Evolutionary conservation across 2,888 invertebrate species (phyloP).

Genomic region (Marasmarcha lunaedactyla): DNA sequence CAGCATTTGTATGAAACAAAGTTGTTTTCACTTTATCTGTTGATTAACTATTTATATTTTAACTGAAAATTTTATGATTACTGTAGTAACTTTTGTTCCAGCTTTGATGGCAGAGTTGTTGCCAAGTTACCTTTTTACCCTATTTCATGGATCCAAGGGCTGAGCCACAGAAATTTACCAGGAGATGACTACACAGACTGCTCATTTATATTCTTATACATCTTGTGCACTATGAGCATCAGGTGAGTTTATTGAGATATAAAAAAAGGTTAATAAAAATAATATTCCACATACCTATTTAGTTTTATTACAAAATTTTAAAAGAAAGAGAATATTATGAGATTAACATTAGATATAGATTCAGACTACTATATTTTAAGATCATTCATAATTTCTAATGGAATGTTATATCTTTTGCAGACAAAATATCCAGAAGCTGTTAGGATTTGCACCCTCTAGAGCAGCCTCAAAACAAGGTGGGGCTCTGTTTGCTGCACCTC

Average conservation of each 20-base stretch:
- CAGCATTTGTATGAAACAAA: too few species aligned
- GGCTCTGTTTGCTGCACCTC: conserved; percentile 84
- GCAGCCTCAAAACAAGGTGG: conserved; percentile 96
- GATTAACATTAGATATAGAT: too few species aligned
- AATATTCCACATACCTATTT: too few species aligned
- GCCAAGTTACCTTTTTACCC: conserved; percentile 97
- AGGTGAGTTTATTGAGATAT: conserved; percentile 80
- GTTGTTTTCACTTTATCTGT: too few species aligned
- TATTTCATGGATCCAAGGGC: conserved; percentile 95
- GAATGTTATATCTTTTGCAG: conserved; percentile 64
- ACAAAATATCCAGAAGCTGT: conserved; percentile 96
- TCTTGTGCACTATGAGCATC: conserved; percentile 99
- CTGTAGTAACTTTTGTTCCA: conserved; percentile 54
- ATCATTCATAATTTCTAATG: too few species aligned
- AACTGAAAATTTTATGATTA: too few species aligned
- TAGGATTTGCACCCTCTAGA: conserved; percentile 97
- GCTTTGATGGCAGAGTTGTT: conserved; percentile 97
- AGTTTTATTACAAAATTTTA: too few species aligned
- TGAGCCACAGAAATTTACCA: conserved; percentile 95
- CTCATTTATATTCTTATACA: conserved; percentile 98
- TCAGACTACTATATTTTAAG: too few species aligned
- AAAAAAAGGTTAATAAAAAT: too few species aligned
- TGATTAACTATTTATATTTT: too few species aligned
- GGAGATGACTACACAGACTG: conserved; percentile 99
- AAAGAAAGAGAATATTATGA: too few species aligned